Evolutionary conservation across 2,888 invertebrate species (phyloP), one percentile per base, ranked within the genome.

Genomic region (Ethmia dodecea): DNA sequence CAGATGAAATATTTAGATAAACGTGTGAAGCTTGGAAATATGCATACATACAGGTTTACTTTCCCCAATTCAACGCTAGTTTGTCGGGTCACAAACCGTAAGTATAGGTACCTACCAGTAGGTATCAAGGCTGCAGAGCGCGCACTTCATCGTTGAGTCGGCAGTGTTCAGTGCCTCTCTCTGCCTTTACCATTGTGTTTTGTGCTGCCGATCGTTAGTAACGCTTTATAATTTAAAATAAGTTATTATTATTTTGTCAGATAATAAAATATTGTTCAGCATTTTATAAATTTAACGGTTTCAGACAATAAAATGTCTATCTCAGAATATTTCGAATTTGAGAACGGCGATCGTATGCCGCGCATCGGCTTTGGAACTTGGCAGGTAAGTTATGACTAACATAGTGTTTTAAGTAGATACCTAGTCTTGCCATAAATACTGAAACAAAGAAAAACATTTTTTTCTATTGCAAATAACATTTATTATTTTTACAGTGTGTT

Each of bases 331-430:
- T 71, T 75, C 48, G 66, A 60, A 28, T 52, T 86, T 31, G 64
- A 71, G 28, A 69, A 70, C 49, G 92, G 92, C 2, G 80, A 88
- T 31, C 86, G 80, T 38, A 91, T 94, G 89, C 93, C 94, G 4
- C 79, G 89, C 33, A 73, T 94, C 31, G 94, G 94, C 32, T 91
- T 92, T 56, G 94, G 94, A 37, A 94, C 94, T 37, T 94, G 94
- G 94, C 91, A 92, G 86, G 94, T 93, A 76, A 81, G 83, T 80
- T 28, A 16, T 28, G n/a, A n/a, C n/a, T n/a, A n/a, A n/a, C n/a
- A n/a, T n/a, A n/a, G n/a, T 26, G 26, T 26, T 26, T 26, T 12
- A 18, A 18, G 18, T n/a, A n/a, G 22, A 22, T 20, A 9, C 2
- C n/a, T 20, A 18, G 3, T 20, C 9, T 20, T 1, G 20, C 3